These are phyloP conservation scores for Pseudococcus viburni DNA, from an alignment of 2,888 invertebrate genomes.

Conservation along the genomic window DNA sequence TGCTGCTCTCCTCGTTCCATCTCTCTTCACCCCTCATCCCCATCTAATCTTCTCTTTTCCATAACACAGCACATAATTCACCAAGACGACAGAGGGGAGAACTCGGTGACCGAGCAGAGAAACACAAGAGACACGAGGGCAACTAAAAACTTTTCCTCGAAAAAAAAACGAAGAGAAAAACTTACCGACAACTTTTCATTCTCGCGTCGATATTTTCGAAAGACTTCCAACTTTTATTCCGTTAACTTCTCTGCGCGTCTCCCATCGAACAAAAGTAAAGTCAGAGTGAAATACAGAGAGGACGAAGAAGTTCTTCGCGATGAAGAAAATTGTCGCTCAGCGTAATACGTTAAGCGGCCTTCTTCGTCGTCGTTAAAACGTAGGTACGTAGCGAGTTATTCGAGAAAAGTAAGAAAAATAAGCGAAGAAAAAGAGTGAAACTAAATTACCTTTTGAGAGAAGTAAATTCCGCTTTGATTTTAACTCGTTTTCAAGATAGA, in stretches of 20 bases:
- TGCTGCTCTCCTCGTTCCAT: neutral
- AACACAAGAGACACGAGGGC: neutral
- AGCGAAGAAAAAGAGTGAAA: neutral
- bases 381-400: neutral
- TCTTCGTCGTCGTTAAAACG: conserved; percentile 2
- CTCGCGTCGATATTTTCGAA: conserved; percentile 21
- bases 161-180: neutral
- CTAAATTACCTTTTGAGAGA: conserved; percentile 9
- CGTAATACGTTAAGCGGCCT: conserved; percentile 27
- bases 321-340: conserved; percentile 19
- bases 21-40: neutral
- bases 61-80: neutral
- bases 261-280: neutral
- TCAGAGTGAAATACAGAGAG: neutral
- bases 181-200: conserved; percentile 31
- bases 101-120: neutral
- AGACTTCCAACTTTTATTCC: conserved; percentile 28
- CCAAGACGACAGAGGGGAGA: neutral
- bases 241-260: neutral
- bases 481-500: neutral
- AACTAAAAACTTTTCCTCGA: neutral
- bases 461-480: conserved; percentile 12
- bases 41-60: neutral
- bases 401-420: conserved; percentile 21
- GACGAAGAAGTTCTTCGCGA: neutral